Evolutionary conservation across 1,140 invertebrate genomes (phyloP).

Genomic region (Telenomus remus): DNA sequence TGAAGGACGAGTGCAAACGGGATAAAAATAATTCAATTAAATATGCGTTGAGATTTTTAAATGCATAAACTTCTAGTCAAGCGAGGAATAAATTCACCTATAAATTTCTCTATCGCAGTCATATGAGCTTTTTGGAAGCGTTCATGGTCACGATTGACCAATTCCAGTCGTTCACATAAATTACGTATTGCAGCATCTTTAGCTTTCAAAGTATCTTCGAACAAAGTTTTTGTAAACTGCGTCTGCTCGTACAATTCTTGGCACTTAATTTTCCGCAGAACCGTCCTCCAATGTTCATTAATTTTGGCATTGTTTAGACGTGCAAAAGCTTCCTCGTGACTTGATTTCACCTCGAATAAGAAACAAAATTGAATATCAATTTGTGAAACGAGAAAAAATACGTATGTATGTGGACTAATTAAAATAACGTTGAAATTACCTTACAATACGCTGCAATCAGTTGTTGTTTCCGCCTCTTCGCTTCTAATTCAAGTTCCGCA

Average conservation of each 20-base stretch:
- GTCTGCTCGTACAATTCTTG: slow-evolving; percentile 82
- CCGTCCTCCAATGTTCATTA: slow-evolving; percentile 87
- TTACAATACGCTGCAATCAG: slow-evolving; percentile 85
- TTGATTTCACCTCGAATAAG: slow-evolving; percentile 82
- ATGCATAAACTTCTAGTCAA: neutral
- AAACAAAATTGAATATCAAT: neutral
- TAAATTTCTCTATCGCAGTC: slow-evolving; percentile 80
- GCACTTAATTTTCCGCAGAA: slow-evolving; percentile 84
- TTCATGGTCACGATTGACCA: slow-evolving; percentile 82
- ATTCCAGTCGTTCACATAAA: slow-evolving; percentile 80
- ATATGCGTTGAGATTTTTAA: neutral
- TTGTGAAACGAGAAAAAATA: neutral
- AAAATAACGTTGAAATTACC: slow-evolving; percentile 73
- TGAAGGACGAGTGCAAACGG: slow-evolving; percentile 57
- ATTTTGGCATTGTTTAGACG: slow-evolving; percentile 88
- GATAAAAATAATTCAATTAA: slow-evolving; percentile 9
- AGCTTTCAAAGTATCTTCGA: slow-evolving; percentile 77
- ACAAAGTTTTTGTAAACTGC: slow-evolving; percentile 78
- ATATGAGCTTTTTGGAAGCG: slow-evolving; percentile 82
- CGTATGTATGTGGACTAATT: neutral
- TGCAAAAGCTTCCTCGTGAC: slow-evolving; percentile 85
- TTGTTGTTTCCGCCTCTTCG: slow-evolving; percentile 83
- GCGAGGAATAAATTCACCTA: slow-evolving; percentile 71
- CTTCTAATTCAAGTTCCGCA: slow-evolving; percentile 86
- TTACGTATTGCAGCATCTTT: slow-evolving; percentile 81